A percentile compares a stretch with the other conserved stretches of the same genome.
Conservation (phyloP, 1,140 invertebrate species). For the Pogonomyrmex barbatus region DNA sequence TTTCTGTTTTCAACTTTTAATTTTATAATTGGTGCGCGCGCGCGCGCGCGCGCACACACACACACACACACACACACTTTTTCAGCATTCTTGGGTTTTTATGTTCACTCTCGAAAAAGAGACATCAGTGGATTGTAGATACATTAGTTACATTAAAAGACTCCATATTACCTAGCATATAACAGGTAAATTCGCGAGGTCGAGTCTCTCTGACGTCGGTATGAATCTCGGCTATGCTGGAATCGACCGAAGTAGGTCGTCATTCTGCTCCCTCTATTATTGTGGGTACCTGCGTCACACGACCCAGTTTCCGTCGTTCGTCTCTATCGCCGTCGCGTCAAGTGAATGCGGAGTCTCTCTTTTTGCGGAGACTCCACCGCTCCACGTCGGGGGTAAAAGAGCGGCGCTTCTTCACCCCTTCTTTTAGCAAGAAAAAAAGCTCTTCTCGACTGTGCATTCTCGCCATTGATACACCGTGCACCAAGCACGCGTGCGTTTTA, state of each 20-base stretch:
- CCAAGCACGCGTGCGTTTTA: constrained; percentile 2
- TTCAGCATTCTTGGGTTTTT: neutral
- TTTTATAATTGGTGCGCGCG: too few species aligned
- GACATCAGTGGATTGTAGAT: neutral
- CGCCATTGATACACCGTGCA: constrained; percentile 17
- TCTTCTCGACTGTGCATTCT: neutral
- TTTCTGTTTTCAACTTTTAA: neutral
- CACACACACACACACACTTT: neutral
- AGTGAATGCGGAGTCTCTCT: constrained; percentile 35
- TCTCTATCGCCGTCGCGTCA: constrained; percentile 33
- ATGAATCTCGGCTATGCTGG: constrained; percentile 54
- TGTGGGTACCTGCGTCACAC: constrained; percentile 56
- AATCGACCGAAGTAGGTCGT: constrained; percentile 62
- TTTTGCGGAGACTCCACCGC: constrained; percentile 37
- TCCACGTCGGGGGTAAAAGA: constrained; percentile 23
- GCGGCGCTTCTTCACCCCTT: constrained; percentile 22
- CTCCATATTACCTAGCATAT: neutral
- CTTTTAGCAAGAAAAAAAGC: constrained; percentile 29
- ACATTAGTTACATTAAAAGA: neutral
- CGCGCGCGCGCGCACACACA: too few species aligned
- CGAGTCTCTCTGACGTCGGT: constrained; percentile 16
- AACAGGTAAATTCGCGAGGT: constrained; percentile 35
- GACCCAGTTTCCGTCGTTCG: constrained; percentile 51
- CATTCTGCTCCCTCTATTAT: constrained; percentile 61
- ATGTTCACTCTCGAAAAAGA: neutral